Evolutionary conservation across 1,140 invertebrate genomes (phyloP).

Genomic region (Drosophila repleta): DNA sequence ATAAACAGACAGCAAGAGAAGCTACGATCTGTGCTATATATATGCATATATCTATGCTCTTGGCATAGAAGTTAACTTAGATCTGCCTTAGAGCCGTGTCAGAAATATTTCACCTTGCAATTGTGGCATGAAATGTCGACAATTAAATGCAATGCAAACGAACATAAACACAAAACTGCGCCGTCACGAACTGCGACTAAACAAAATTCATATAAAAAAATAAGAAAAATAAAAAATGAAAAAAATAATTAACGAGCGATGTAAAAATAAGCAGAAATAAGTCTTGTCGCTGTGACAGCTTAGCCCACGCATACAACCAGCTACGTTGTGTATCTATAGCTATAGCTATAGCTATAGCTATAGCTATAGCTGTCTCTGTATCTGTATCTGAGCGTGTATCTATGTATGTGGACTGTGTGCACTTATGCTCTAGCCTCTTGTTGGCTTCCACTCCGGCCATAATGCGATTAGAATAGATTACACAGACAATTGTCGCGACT

Average conservation of each 20-base stretch:
- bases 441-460: constrained; percentile 48
- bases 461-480: constrained; percentile 82
- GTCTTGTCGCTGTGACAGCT: constrained; percentile 80
- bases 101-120: constrained; percentile 63
- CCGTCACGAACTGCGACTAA: constrained; percentile 60
- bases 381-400: constrained; percentile 26
- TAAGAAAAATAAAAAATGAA: constrained; percentile 13
- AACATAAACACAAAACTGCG: constrained; percentile 49
- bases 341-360: constrained; percentile 35
- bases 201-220: constrained; percentile 19
- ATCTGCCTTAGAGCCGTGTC: background rate
- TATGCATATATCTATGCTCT: too few relatives aligned
- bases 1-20: constrained; percentile 24
- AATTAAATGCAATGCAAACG: constrained; percentile 77
- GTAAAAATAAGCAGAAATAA: constrained; percentile 82
- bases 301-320: constrained; percentile 66
- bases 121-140: constrained; percentile 73
- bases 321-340: constrained; percentile 42
- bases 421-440: constrained; percentile 60
- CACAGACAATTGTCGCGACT: constrained; percentile 63
- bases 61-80: background rate
- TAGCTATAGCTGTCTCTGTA: constrained; percentile 21
- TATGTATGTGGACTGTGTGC: constrained; percentile 36
- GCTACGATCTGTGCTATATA: background rate
- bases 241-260: constrained; percentile 51